Conservation (phyloP, 2,888 invertebrate genomes). For the Diarsia brunnea region DNA sequence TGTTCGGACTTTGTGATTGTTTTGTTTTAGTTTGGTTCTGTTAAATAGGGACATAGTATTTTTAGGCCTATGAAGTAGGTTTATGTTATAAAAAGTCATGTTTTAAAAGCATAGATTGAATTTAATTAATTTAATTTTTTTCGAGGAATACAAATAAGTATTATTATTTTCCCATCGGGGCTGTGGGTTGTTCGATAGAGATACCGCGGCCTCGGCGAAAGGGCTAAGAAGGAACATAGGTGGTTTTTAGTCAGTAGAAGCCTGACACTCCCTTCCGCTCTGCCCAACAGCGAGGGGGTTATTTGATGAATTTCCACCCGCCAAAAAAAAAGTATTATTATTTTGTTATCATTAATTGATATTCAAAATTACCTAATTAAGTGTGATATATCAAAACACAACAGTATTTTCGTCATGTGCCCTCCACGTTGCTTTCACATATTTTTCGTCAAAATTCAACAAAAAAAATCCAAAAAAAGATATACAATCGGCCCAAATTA, state of each 20-base stretch:
- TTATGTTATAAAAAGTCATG: not conserved
- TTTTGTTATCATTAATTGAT: not conserved
- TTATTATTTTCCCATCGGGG: too few species aligned
- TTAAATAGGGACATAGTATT: not conserved
- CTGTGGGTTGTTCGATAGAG: too few species aligned
- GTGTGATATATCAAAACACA: not conserved
- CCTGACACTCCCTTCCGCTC: too few species aligned
- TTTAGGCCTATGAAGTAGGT: not conserved
- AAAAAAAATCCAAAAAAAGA: slow-evolving; percentile 1
- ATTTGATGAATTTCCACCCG: too few species aligned
- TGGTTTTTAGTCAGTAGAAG: too few species aligned
- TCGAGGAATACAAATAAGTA: too few species aligned
- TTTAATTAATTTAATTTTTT: not conserved
- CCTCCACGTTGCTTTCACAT: not conserved
- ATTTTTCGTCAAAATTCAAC: not conserved
- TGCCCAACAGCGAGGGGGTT: too few species aligned
- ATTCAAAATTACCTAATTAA: not conserved
- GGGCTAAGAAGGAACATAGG: too few species aligned
- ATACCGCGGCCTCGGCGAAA: too few species aligned
- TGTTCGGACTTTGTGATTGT: slow-evolving; percentile 10
- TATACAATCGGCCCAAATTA: slow-evolving; percentile 40
- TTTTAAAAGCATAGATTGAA: not conserved
- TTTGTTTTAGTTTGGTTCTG: slow-evolving; percentile 12
- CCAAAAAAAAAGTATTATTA: too few species aligned
- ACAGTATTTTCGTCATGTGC: not conserved